These are phyloP conservation scores for Semnornis frantzii DNA, from an alignment of 2,113 vertebrate genomes.

Conservation along the genomic window DNA sequence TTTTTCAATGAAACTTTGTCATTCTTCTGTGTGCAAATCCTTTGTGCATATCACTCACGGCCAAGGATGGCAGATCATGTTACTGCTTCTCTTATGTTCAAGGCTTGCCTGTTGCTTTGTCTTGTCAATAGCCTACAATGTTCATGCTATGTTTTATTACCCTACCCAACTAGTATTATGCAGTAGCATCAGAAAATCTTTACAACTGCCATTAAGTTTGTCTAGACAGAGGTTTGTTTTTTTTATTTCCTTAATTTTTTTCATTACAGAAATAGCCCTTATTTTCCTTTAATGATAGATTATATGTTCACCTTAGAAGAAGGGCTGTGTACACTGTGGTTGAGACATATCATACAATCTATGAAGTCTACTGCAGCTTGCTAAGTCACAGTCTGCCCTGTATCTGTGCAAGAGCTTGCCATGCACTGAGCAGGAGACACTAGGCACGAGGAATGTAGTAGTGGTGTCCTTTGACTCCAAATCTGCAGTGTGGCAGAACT, in stretches of 20 bases:
- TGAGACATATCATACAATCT: neutral
- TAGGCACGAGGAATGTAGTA: neutral
- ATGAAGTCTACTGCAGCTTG: neutral
- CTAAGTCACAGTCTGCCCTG: neutral
- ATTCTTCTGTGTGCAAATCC: neutral
- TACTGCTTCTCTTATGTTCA: neutral
- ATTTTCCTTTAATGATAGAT: neutral
- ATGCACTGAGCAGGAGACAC: neutral
- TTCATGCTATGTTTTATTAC: neutral
- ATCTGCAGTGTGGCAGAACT: neutral
- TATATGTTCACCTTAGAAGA: neutral
- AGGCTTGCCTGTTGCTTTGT: neutral
- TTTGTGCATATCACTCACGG: neutral
- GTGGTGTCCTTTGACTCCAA: neutral
- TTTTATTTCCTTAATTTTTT: neutral
- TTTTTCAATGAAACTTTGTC: neutral
- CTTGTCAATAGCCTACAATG: neutral
- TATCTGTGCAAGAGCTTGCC: neutral
- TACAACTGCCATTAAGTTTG: neutral
- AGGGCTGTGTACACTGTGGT: neutral
- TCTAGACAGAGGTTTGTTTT: neutral
- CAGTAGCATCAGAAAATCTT: conserved; percentile 14
- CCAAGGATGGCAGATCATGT: neutral
- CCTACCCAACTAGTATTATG: neutral
- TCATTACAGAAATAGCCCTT: neutral